Percentiles rank a stretch among this genome's conserved stretches.
phyloP scores from a whole-genome alignment of 1,140 invertebrate species.

The Ceratina calcarata region DNA sequence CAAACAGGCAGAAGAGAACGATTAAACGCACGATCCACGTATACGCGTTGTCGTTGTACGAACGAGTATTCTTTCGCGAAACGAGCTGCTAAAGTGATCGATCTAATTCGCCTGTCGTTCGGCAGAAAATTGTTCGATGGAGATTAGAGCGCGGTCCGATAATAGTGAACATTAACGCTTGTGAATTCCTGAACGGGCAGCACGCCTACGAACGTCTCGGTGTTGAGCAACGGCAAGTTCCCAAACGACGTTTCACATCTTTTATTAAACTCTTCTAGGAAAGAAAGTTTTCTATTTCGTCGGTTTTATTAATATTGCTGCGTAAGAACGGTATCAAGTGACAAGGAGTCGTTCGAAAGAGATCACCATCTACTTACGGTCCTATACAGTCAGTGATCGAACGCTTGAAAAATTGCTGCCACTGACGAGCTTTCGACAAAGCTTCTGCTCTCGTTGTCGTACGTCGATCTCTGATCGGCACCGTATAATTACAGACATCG shows the following conservation, averaged over 20 bases:
- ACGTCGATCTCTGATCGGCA: no score
- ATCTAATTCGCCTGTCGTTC: neutral
- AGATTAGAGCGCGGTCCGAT: neutral
- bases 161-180: conserved; percentile 12
- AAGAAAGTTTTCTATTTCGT: conserved; percentile 13
- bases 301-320: neutral
- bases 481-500: no score
- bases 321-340: neutral
- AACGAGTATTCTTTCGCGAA: neutral
- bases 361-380: neutral
- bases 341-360: neutral
- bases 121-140: neutral
- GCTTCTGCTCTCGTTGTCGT: no score
- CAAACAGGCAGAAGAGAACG: neutral
- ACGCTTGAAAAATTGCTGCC: no score
- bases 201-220: conserved; percentile 41
- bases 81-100: neutral
- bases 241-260: conserved; percentile 57
- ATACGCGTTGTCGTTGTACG: no score
- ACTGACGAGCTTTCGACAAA: no score
- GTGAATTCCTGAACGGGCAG: conserved; percentile 24
- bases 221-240: conserved; percentile 26
- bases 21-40: no score
- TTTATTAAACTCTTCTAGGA: conserved; percentile 59
- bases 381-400: no score